Evolutionary conservation across 2,888 invertebrate genomes (phyloP).

Genomic region (Adineta ricciae): DNA sequence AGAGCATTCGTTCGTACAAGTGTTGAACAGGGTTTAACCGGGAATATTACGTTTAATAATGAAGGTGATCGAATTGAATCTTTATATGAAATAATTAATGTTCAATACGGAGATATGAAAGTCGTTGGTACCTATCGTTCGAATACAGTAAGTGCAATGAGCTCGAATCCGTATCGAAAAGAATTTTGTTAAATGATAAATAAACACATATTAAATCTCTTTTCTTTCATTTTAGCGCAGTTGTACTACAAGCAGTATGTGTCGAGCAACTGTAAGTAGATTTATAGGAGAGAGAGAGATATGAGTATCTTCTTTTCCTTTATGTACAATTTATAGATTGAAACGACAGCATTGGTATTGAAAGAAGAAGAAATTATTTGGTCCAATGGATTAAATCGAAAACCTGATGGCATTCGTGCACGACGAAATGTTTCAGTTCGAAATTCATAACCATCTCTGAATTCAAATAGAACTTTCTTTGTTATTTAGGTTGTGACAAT

Average conservation of each 20-base stretch:
- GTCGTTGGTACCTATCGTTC: constrained; percentile 22
- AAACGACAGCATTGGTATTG: neutral
- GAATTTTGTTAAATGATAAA: too few relatives aligned
- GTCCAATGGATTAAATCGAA: constrained; percentile 17
- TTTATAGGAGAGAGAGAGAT: too few relatives aligned
- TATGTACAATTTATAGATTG: neutral
- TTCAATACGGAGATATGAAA: neutral
- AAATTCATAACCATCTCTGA: neutral
- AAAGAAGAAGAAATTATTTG: constrained; percentile 20
- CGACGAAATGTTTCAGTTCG: neutral
- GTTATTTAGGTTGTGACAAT: constrained; percentile 58
- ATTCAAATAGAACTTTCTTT: neutral
- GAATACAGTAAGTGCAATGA: neutral
- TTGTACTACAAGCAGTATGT: neutral
- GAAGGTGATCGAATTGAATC: constrained; percentile 29
- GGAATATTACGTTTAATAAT: constrained; percentile 27
- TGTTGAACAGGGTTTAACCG: neutral
- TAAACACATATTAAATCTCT: neutral
- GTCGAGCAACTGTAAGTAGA: neutral
- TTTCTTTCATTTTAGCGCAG: neutral
- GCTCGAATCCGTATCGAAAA: too few relatives aligned
- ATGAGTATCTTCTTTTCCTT: too few relatives aligned
- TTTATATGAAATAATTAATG: constrained; percentile 26
- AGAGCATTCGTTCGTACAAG: neutral
- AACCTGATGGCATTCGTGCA: constrained; percentile 27